phyloP scores from a whole-genome alignment of 2,113 vertebrate species.

The Columbina picui region DNA sequence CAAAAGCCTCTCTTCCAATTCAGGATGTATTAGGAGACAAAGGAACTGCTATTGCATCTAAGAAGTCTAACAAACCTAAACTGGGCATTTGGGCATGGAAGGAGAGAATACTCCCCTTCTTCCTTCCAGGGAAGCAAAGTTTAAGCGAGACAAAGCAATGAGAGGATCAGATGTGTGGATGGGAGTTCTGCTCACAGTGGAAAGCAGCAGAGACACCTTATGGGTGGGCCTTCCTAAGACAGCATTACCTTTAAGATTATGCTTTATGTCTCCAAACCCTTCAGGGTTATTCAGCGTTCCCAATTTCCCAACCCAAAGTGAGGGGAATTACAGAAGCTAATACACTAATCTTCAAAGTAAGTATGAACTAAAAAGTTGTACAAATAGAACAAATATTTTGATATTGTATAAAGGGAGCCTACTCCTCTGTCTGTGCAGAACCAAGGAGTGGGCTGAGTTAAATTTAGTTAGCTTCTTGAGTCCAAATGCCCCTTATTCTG shows the following conservation, averaged over 20 bases:
- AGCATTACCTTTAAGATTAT: neutral
- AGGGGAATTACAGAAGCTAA: neutral
- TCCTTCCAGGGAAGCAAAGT: neutral
- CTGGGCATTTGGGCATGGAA: neutral
- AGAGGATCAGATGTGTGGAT: neutral
- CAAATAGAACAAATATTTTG: neutral
- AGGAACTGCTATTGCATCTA: neutral
- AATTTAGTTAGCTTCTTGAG: neutral
- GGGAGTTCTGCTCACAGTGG: neutral
- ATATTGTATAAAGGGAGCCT: neutral
- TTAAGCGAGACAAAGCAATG: rapidly evolving
- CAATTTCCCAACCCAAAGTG: neutral
- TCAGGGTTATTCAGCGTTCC: neutral
- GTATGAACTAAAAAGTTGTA: neutral
- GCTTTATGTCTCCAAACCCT: neutral
- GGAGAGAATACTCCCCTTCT: neutral
- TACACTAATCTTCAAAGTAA: neutral
- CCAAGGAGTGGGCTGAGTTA: neutral
- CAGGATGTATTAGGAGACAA: neutral
- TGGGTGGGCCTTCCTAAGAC: neutral
- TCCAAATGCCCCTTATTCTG: neutral
- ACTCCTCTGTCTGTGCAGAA: neutral
- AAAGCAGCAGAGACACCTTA: neutral
- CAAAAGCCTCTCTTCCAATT: neutral
- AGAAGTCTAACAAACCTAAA: neutral